These are phyloP conservation scores for Trididemnum nubilum DNA, from an alignment of 23 tunicate genomes.

Conservation along the genomic window DNA sequence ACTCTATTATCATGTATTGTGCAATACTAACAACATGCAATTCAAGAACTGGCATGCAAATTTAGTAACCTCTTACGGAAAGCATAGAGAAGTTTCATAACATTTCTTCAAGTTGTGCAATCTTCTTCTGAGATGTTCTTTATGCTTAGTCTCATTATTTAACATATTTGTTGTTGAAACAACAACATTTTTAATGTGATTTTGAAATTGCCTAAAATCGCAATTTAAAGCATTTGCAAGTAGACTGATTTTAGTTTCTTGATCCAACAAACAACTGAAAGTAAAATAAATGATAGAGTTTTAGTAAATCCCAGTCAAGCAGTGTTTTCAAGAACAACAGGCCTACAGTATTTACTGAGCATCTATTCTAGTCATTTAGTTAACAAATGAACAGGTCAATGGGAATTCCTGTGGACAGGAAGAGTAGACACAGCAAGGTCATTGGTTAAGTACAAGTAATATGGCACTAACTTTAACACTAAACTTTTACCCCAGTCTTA, in stretches of 20 bases:
- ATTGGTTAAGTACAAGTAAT: too few relatives aligned
- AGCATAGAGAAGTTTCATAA: conserved; percentile 22
- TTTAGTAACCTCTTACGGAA: conserved; percentile 11
- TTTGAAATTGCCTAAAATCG: not conserved
- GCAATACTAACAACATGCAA: not conserved
- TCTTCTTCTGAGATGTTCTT: conserved; percentile 24
- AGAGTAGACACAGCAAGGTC: too few relatives aligned
- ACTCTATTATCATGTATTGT: too few relatives aligned
- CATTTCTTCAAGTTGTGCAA: conserved; percentile 30
- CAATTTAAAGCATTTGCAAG: not conserved
- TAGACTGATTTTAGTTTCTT: not conserved
- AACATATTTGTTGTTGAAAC: not conserved
- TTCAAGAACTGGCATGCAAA: not conserved
- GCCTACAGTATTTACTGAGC: too few relatives aligned
- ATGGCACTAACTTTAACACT: too few relatives aligned
- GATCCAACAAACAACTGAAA: not conserved
- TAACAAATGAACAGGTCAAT: too few relatives aligned
- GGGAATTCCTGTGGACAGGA: too few relatives aligned
- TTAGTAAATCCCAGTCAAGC: not conserved
- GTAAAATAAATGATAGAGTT: not conserved
- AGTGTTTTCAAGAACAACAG: too few relatives aligned
- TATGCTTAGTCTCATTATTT: not conserved
- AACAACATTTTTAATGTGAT: not conserved
- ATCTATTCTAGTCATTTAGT: too few relatives aligned
- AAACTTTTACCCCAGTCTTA: too few relatives aligned